Percentiles rank a stretch among this genome's conserved stretches.
These are phyloP conservation scores for Amblyopsis rosae DNA, from an alignment of 2,113 vertebrate genomes.

Conservation along the genomic window DNA sequence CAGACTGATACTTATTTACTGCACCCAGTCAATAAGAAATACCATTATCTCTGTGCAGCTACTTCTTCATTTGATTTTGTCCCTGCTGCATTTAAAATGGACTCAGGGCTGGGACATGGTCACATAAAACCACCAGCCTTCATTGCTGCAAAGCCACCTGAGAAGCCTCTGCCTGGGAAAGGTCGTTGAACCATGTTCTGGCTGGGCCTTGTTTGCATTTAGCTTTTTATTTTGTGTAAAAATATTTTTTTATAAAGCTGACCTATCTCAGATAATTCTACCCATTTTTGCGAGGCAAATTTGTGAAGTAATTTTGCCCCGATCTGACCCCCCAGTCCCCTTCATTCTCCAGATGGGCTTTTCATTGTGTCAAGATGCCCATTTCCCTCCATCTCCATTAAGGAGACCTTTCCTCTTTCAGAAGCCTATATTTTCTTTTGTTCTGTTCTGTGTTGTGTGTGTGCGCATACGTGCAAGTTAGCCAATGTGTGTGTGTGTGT, in stretches of 20 bases:
- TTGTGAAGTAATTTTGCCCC: conserved; percentile 11
- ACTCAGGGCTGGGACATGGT: background rate
- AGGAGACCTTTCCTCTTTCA: conserved; percentile 19
- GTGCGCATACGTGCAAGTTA: conserved; percentile 26
- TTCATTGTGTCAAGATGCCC: conserved; percentile 36
- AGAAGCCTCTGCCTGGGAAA: background rate
- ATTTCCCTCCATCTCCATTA: conserved; percentile 33
- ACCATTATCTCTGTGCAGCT: conserved; percentile 35
- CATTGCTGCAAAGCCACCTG: background rate
- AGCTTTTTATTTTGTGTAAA: too few relatives aligned
- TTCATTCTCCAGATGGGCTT: conserved; percentile 5
- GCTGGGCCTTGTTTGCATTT: background rate
- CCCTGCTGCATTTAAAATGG: conserved; percentile 17
- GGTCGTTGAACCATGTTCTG: background rate
- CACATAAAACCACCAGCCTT: background rate
- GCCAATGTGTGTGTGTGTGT: conserved; percentile 8
- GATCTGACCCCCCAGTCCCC: background rate
- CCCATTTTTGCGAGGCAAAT: background rate
- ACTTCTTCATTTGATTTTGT: conserved; percentile 43
- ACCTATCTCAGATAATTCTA: background rate
- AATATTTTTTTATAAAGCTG: background rate
- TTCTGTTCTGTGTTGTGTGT: conserved; percentile 17
- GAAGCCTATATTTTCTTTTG: conserved; percentile 48
- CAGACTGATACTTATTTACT: conserved; percentile 42
- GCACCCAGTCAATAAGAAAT: conserved; percentile 54